Evolutionary conservation across 2,888 invertebrate genomes (phyloP), one percentile per base, ranked within the genome.

Genomic region (Drosophila basisetae): DNA sequence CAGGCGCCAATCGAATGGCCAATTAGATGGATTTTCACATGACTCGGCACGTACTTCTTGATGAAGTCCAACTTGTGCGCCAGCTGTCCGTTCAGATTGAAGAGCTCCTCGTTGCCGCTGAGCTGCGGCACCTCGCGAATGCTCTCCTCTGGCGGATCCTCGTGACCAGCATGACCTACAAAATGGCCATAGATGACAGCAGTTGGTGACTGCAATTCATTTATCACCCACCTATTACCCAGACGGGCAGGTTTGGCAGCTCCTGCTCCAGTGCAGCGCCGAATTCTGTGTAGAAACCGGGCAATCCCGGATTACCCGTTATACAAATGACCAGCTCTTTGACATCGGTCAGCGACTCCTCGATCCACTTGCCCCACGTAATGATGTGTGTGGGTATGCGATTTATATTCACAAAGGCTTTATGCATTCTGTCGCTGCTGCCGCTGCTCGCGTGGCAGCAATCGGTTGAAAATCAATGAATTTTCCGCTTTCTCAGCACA

Each of bases 1-100:
- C 98, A 97, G 62, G 96, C 95, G 5, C 99, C 99, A 89, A 98
- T 97, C 0, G 98, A 98, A 94, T 99, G 98, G 2, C 97, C 98
- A 82, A 98, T 95, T 47, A 98, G 93, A 92, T 97, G 96, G 49
- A 99, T 92, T 91, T 95, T 96, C n/a, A 96, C 95, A 89, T 95
- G 94, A 76, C 94, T 93, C 64, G 97, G 96, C 76, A 98, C 94
- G 91, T 95, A 95, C 80, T 95, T 95, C 81, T 95, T 94, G 67
- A 98, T 95, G 91, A 98, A 96, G 60, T 93, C 92, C 3, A 91
- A 69, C 80, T 93, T 93, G 64, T 93, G 93, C 22, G 86, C 82
- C 1, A 93, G 76, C 94, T 99, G 98, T 37, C 96, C 98, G 73
- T 96, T 93, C 58, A 99, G 94, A 90, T 96, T 94, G 93, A 96